phyloP scores from a whole-genome alignment of 2,797 vertebrate genomes.

The Acipenser oxyrinchus region DNA sequence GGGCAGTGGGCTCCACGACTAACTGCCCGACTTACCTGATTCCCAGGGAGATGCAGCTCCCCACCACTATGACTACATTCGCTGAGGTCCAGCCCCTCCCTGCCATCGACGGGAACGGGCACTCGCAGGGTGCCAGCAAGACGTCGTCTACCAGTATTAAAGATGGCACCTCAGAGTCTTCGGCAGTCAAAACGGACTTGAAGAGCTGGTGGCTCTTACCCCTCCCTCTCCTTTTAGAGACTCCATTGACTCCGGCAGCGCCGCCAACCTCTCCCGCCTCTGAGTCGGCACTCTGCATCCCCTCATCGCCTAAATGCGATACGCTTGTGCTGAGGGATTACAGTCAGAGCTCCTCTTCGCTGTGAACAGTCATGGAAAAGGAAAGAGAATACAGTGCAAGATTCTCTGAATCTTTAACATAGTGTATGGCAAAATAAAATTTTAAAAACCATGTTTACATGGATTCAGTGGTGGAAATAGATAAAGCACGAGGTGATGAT shows the following conservation, averaged over 20 bases:
- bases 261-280: slow-evolving; percentile 76
- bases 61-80: slow-evolving; percentile 81
- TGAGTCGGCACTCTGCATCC: slow-evolving; percentile 71
- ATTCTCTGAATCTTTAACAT: background rate
- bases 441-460: slow-evolving; percentile 34
- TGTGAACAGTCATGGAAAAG: slow-evolving; percentile 62
- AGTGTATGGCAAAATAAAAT: slow-evolving; percentile 1
- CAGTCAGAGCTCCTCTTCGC: slow-evolving; percentile 95
- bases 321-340: slow-evolving; percentile 90
- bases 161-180: slow-evolving; percentile 55
- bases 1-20: slow-evolving; percentile 53
- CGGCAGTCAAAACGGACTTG: slow-evolving; percentile 72
- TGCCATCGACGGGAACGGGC: slow-evolving; percentile 67
- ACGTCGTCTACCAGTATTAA: slow-evolving; percentile 55
- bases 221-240: slow-evolving; percentile 96
- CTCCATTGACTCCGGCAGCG: slow-evolving; percentile 81
- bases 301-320: slow-evolving; percentile 81
- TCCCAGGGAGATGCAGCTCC: slow-evolving; percentile 78
- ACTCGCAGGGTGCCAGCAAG: slow-evolving; percentile 55
- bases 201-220: slow-evolving; percentile 88
- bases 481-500: background rate
- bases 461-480: slow-evolving; percentile 19
- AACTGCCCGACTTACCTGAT: slow-evolving; percentile 73
- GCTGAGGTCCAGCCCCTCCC: slow-evolving; percentile 87
- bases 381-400: background rate